phyloP scores from a whole-genome alignment of 2,113 vertebrate species.

The Proterorhinus semilunaris region DNA sequence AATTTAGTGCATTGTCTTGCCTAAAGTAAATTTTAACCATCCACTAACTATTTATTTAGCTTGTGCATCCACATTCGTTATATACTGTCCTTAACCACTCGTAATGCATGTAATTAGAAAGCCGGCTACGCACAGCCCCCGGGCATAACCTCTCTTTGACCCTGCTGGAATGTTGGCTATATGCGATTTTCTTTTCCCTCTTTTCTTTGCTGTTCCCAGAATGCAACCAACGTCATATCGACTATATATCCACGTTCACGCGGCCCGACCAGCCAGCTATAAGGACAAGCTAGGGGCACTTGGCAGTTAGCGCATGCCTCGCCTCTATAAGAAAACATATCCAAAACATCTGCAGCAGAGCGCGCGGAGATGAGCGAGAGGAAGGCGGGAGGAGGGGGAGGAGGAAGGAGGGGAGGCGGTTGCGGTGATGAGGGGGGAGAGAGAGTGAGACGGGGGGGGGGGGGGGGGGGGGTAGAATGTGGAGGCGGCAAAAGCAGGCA shows the following conservation, averaged over 20 bases:
- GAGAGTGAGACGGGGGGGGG: conserved; percentile 27
- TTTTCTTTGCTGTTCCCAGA: neutral
- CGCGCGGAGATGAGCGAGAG: conserved; percentile 47
- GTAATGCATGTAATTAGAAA: conserved; percentile 26
- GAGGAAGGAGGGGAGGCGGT: conserved; percentile 24
- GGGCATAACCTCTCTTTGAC: conserved; percentile 48
- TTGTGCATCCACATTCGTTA: neutral
- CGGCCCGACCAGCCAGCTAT: conserved; percentile 18
- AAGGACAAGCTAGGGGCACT: conserved; percentile 37
- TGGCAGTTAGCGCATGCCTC: conserved; percentile 47
- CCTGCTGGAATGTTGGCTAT: conserved; percentile 52
- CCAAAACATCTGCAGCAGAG: conserved; percentile 72
- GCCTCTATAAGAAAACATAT: conserved; percentile 52
- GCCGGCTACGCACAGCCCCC: conserved; percentile 29
- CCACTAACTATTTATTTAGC: conserved; percentile 7
- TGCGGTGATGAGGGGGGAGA: conserved; percentile 43
- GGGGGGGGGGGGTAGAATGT: conserved; percentile 43
- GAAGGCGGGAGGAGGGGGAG: conserved; percentile 36
- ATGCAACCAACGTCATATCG: neutral
- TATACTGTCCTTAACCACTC: conserved; percentile 4
- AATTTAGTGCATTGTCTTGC: neutral
- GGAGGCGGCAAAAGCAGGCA: conserved; percentile 45
- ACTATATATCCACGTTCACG: neutral
- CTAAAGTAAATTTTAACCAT: neutral
- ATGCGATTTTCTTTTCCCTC: conserved; percentile 12